These are phyloP conservation scores for Cyclura pinguis DNA, from an alignment of 2,797 vertebrate species.

Conservation along the genomic window DNA sequence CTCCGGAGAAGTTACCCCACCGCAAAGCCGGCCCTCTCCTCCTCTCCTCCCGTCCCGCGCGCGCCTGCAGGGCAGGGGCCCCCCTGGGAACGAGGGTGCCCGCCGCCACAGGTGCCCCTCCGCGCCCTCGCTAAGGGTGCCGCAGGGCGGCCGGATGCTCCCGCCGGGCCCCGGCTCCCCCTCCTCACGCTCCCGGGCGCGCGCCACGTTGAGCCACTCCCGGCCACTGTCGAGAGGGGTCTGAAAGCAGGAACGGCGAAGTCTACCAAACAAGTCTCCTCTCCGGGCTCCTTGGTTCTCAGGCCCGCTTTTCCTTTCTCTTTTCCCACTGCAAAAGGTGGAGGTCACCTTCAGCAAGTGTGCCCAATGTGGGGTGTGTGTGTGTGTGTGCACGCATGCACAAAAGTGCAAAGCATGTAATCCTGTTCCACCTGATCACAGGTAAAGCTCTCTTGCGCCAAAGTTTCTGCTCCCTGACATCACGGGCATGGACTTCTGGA, in stretches of 20 bases:
- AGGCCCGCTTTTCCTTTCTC: background rate
- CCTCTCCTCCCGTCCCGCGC: background rate
- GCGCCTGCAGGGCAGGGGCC: background rate
- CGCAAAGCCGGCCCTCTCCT: too few relatives aligned
- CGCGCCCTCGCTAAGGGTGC: background rate
- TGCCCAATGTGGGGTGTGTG: too few relatives aligned
- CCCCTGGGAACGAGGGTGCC: background rate
- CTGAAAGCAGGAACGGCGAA: background rate
- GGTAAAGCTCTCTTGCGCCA: background rate
- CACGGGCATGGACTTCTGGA: background rate
- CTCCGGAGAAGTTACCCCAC: background rate
- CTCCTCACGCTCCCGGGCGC: too few relatives aligned
- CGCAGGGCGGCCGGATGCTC: too few relatives aligned
- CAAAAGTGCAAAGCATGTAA: background rate
- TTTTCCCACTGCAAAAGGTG: too few relatives aligned
- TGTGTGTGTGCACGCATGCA: too few relatives aligned
- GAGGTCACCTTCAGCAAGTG: background rate
- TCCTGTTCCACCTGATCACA: background rate
- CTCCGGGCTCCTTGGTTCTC: background rate
- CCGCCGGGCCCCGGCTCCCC: background rate
- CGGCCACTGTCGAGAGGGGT: background rate
- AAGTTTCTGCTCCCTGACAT: background rate
- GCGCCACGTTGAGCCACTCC: too few relatives aligned
- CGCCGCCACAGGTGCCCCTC: background rate
- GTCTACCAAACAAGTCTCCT: too few relatives aligned